Base-by-base conservation (phyloP, 2,888 invertebrate genomes). In the Agrochola lota region DNA sequence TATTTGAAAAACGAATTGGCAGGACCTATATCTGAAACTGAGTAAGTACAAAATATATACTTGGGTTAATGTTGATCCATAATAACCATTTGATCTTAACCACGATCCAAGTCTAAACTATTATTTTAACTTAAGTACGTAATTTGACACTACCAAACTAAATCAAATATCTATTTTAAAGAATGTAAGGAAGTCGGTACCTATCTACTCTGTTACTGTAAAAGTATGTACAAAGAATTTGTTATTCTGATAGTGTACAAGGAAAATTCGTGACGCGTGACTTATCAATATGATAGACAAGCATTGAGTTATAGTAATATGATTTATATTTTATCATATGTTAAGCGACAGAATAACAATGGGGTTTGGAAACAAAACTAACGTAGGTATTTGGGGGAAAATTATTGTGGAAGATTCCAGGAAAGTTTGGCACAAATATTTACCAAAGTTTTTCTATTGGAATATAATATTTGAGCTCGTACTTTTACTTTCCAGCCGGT, bases 281-380 rank as follows among this genome's bases (percentile, higher is more conserved):
- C 63, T 83, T 62, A 49, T 71, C 49, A 67, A 71, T 77, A 67
- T 52, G 55, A 62, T 67, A 77, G 66, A 67, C 70, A 70, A 12
- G 52, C 17, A 43, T 71, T 57, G 46, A 83, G n/a, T 59, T 71
- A 71, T 35, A 52, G 30, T 26, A 71, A 72, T 40, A 23, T n/a
- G 60, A 60, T 78, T 72, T 66, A 66, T 72, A 66, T 72, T 35
- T 60, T 26, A 69, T 57, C 55, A 78, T 55, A 35, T 8, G 52
- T n/a, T 30, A 15, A 49, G 40, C n/a, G 17, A 46, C 35, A 17
- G n/a, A 78, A 78, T 72, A 83, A 60, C 35, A 84, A 78, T 63
- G 17, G 4, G 2, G 2, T 23, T 40, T 26, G 40, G n/a, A 26
- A 43, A 73, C 23, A 40, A 5, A 77, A 55, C 35, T 46, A 20